These are phyloP conservation scores for Acanthiza pusilla DNA, from an alignment of 2,797 vertebrate species.

Conservation along the genomic window DNA sequence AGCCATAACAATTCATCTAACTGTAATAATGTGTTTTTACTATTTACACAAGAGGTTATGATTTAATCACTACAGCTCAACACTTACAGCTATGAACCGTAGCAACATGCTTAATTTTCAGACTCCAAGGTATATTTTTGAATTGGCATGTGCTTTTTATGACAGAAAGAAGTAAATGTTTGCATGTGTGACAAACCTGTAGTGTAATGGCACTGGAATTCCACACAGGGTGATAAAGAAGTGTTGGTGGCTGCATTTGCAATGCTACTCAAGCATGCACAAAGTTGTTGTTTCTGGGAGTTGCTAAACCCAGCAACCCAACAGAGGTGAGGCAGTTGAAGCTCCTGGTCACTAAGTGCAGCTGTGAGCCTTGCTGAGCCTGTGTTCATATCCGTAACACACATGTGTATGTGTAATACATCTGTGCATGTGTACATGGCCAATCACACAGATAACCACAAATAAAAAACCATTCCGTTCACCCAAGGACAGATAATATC, in stretches of 20 bases:
- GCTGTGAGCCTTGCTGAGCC: background rate
- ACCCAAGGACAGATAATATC: rapidly evolving
- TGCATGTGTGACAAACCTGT: background rate
- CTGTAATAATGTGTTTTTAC: background rate
- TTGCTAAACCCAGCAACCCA: background rate
- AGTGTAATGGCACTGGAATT: background rate
- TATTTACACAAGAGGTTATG: background rate
- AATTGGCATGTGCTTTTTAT: background rate
- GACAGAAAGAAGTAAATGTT: background rate
- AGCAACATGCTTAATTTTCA: background rate
- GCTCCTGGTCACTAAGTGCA: background rate
- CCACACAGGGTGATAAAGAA: background rate
- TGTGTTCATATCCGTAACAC: background rate
- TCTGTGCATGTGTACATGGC: rapidly evolving
- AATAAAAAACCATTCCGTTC: background rate
- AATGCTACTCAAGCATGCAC: background rate
- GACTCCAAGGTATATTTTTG: background rate
- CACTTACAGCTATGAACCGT: background rate
- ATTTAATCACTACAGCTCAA: background rate
- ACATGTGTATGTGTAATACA: rapidly evolving
- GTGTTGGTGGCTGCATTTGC: background rate
- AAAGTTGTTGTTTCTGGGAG: background rate
- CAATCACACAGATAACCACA: background rate
- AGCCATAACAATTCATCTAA: background rate
- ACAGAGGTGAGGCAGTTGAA: background rate